Evolutionary conservation across 2,888 invertebrate genomes (phyloP), one percentile per base, ranked within the genome.

Genomic region (Argyra leucocephala): DNA sequence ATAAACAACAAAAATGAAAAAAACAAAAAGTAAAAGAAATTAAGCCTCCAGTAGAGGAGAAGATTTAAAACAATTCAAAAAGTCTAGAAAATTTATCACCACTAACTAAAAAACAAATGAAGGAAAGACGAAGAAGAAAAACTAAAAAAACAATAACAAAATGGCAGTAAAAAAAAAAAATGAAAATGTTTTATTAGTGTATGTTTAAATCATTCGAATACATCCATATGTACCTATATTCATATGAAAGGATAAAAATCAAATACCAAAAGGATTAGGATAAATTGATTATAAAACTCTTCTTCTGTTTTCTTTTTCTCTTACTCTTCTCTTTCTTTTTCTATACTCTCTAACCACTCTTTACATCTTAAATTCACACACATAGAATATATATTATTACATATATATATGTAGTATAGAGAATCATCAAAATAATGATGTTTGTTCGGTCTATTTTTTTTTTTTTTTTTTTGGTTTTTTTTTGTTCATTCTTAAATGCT

Each of bases 201-300:
- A 37, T n/a, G 18, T 5, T 2, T 48, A 48, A 12, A 48, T 48
- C 9, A 48, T 12, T 37, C 15, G 5, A 15, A 48, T 48, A 48
- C n/a, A 37, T 37, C 7, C 7, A 10, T 26, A 26, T 31, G 12
- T 31, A 3, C 31, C 12, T 6, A 31, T 10, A 31, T 10, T 31
- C 31, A 31, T 31, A n/a, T 15, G 15, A 48, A 48, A 48, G 48
- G 48, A 48, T 48, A 48, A 48, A 48, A 48, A 48, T 48, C 48
- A 48, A 48, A 48, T 48, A 18, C 48, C 48, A 48, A 48, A 48
- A 48, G 48, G 48, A 48, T 48, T 48, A 48, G 18, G 48, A 48
- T 48, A 48, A 48, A 48, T 48, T 48, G 48, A 48, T 48, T 48
- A 48, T 48, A 48, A 48, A 48, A 48, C 48, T 48, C 48, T 48